These are phyloP conservation scores for Empidonax alnorum DNA, from an alignment of 2,113 vertebrate species.

Conservation along the genomic window DNA sequence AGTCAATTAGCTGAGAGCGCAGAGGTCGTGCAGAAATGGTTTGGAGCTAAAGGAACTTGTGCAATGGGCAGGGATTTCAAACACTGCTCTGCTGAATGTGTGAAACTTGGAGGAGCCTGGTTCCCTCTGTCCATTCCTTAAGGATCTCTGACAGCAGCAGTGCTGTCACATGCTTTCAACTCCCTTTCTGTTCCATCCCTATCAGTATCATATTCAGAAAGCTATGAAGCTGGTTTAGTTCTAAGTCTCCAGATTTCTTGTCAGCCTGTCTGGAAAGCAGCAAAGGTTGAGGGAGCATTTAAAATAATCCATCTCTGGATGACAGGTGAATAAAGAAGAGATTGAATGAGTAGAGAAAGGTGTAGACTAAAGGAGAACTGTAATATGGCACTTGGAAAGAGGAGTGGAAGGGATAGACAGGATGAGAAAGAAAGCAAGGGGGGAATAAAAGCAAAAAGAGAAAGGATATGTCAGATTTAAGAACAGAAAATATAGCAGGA, in stretches of 20 bases:
- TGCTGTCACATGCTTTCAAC: neutral
- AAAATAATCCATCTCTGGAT: constrained; percentile 50
- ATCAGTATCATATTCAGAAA: constrained; percentile 3
- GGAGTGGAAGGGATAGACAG: neutral
- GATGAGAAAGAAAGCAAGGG: neutral
- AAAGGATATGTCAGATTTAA: neutral
- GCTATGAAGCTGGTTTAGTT: constrained; percentile 39
- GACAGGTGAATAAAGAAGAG: constrained; percentile 46
- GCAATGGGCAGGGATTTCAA: neutral
- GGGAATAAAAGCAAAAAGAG: neutral
- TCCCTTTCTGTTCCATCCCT: neutral
- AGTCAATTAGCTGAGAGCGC: neutral
- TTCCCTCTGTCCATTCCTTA: neutral
- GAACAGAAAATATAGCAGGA: neutral
- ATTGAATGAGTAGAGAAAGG: constrained; percentile 8
- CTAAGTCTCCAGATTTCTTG: constrained; percentile 37
- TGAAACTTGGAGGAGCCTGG: neutral
- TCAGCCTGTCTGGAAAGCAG: constrained; percentile 40
- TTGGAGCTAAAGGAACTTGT: neutral
- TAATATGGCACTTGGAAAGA: neutral
- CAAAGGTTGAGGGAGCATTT: constrained; percentile 50
- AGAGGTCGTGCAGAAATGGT: neutral
- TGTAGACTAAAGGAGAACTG: neutral
- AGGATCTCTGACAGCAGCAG: neutral
- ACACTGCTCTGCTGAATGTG: neutral